Percentiles rank a stretch among this genome's conserved stretches.
phyloP scores from a whole-genome alignment of 2,888 invertebrate genomes.

The Criorhina ranunculi region DNA sequence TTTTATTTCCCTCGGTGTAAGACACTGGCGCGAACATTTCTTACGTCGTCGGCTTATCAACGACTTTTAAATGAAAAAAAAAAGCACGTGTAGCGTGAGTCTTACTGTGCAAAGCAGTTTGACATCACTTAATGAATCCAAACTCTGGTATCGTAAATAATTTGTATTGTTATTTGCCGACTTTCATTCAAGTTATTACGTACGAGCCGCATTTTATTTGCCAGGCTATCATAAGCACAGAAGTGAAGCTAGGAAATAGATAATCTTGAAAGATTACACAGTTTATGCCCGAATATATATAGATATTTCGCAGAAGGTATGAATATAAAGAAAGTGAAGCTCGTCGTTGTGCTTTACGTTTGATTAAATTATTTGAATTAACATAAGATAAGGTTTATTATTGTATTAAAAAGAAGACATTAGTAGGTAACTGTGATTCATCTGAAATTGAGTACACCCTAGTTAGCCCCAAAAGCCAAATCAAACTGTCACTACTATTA shows the following conservation, averaged over 20 bases:
- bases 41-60: not conserved
- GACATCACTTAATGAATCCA: not conserved
- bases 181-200: slow-evolving; percentile 33
- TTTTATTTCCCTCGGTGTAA: not conserved
- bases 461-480: too few species aligned
- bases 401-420: slow-evolving; percentile 29
- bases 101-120: not conserved
- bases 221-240: slow-evolving; percentile 28
- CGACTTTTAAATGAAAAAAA: not conserved
- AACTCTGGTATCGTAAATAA: slow-evolving; percentile 5
- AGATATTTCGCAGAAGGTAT: slow-evolving; percentile 30
- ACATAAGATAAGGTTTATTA: slow-evolving; percentile 34
- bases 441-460: too few species aligned
- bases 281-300: slow-evolving; percentile 14
- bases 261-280: slow-evolving; percentile 50
- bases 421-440: slow-evolving; percentile 20
- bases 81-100: slow-evolving; percentile 4
- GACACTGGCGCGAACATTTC: not conserved
- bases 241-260: slow-evolving; percentile 34
- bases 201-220: slow-evolving; percentile 8
- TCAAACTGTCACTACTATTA: too few species aligned
- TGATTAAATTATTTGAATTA: slow-evolving; percentile 49
- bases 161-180: slow-evolving; percentile 1
- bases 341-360: slow-evolving; percentile 24
- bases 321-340: slow-evolving; percentile 14